Conservation (phyloP, 2,888 invertebrate genomes). For the Podotricha telesiphe region DNA sequence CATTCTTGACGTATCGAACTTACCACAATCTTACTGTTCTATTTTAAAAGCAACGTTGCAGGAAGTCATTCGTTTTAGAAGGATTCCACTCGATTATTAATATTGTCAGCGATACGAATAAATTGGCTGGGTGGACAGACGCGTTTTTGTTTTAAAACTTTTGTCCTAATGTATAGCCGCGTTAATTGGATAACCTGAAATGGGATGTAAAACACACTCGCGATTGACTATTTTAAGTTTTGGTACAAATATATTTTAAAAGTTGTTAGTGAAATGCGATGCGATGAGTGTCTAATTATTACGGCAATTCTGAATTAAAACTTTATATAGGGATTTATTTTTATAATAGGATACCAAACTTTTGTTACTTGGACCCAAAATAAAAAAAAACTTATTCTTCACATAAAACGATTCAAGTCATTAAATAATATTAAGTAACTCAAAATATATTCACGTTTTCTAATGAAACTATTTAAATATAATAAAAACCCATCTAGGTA, state of each 20-base stretch:
- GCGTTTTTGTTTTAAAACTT: constrained; percentile 32
- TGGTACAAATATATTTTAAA: not conserved
- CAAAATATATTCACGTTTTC: too few species aligned
- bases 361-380: too few species aligned
- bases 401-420: too few species aligned
- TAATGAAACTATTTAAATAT: too few species aligned
- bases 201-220: constrained; percentile 12
- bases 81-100: constrained; percentile 51
- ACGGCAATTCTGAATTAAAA: not conserved
- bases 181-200: constrained; percentile 38
- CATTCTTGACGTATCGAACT: constrained; percentile 60
- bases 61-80: constrained; percentile 69
- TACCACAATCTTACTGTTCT: constrained; percentile 50
- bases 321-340: too few species aligned
- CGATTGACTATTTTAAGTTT: constrained; percentile 23
- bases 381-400: too few species aligned
- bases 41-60: constrained; percentile 45
- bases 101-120: constrained; percentile 44
- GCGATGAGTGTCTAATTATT: too few species aligned
- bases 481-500: not conserved
- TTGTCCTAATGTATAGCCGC: constrained; percentile 23
- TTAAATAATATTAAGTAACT: too few species aligned
- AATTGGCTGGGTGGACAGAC: constrained; percentile 39
- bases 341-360: too few species aligned
- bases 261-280: not conserved